Percentiles rank a stretch among this genome's conserved stretches.
These are phyloP conservation scores for Erebia aethiops DNA, from an alignment of 2,888 invertebrate genomes.

Conservation along the genomic window DNA sequence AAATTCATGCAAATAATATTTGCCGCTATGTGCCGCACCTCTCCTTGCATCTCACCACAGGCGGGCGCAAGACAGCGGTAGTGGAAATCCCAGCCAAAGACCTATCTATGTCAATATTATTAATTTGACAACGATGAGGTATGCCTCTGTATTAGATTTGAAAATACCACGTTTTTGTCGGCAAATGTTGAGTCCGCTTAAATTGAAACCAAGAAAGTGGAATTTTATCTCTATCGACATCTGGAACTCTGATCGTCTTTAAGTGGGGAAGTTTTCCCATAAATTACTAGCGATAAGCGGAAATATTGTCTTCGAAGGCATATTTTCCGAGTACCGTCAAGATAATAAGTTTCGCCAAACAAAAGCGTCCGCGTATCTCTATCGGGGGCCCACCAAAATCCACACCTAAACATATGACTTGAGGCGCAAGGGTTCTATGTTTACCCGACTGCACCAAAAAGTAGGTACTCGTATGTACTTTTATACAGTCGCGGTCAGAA, in stretches of 20 bases:
- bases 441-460: too few species aligned
- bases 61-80: too few species aligned
- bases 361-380: conserved; percentile 56
- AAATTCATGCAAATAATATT: too few species aligned
- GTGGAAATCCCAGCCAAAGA: too few species aligned
- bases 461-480: too few species aligned
- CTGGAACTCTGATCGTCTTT: conserved; percentile 66
- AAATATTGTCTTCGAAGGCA: conserved; percentile 81
- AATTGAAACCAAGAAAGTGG: conserved; percentile 8
- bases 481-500: too few species aligned
- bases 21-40: too few species aligned
- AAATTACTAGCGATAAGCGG: conserved; percentile 79
- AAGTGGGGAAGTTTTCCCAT: conserved; percentile 78
- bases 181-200: background rate
- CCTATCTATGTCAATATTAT: too few species aligned
- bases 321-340: conserved; percentile 65
- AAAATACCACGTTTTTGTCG: background rate
- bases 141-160: too few species aligned
- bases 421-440: background rate
- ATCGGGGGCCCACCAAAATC: conserved; percentile 48
- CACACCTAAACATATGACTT: conserved; percentile 45
- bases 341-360: conserved; percentile 71
- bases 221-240: conserved; percentile 70
- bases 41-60: too few species aligned
- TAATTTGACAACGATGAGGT: too few species aligned